phyloP scores from a whole-genome alignment of 1,140 invertebrate species.

The Cydia fagiglandana region DNA sequence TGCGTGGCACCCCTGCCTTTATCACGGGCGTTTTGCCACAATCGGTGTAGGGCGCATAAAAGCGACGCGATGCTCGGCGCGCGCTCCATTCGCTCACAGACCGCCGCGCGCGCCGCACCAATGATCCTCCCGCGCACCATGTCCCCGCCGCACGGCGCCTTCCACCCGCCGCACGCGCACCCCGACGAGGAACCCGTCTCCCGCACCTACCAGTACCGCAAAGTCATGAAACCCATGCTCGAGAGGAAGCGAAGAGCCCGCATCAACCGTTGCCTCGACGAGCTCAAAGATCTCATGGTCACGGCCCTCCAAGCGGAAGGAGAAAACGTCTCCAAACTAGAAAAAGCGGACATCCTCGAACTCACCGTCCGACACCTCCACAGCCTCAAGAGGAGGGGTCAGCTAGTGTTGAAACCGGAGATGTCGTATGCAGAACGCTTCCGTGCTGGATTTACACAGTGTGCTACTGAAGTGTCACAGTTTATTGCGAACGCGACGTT shows the following conservation, averaged over 20 bases:
- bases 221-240: slow-evolving; percentile 97
- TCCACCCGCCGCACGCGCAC: slow-evolving; percentile 66
- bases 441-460: slow-evolving; percentile 94
- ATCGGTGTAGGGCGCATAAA: slow-evolving; percentile 76
- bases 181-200: slow-evolving; percentile 87
- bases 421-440: slow-evolving; percentile 86
- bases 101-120: slow-evolving; percentile 68
- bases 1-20: slow-evolving; percentile 69
- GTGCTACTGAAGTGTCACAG: slow-evolving; percentile 94
- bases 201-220: slow-evolving; percentile 93
- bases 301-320: slow-evolving; percentile 91
- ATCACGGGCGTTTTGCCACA: slow-evolving; percentile 77
- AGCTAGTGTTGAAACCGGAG: slow-evolving; percentile 84
- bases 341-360: slow-evolving; percentile 98
- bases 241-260: slow-evolving; percentile 94
- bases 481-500: slow-evolving; percentile 83
- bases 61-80: slow-evolving; percentile 60
- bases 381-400: slow-evolving; percentile 83
- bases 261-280: slow-evolving; percentile 96
- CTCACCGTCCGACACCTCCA: slow-evolving; percentile 94
- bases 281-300: slow-evolving; percentile 95
- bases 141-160: slow-evolving; percentile 73
- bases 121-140: slow-evolving; percentile 72
- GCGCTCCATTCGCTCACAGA: slow-evolving; percentile 72
- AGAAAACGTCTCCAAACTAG: slow-evolving; percentile 95